These are phyloP conservation scores for Tipula lateralis DNA, from an alignment of 2,888 invertebrate genomes.

Conservation along the genomic window DNA sequence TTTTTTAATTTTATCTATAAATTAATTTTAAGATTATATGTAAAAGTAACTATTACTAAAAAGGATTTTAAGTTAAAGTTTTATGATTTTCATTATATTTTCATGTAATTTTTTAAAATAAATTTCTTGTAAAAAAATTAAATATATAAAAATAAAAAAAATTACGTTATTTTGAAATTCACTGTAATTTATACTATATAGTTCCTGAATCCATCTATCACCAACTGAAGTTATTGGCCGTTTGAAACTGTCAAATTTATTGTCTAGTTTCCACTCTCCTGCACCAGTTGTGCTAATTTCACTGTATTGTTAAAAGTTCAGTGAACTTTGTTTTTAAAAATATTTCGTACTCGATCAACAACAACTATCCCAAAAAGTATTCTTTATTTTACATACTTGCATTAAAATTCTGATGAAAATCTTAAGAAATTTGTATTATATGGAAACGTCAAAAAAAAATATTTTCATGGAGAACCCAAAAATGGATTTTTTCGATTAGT, in stretches of 20 bases:
- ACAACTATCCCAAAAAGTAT: no score
- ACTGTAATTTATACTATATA: neutral
- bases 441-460: no score
- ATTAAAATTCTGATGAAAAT: no score
- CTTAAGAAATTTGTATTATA: no score
- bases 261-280: no score
- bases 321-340: neutral
- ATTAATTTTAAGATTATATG: neutral
- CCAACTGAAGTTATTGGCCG: neutral
- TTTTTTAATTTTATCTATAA: conserved; percentile 6
- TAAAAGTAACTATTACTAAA: neutral
- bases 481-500: no score
- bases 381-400: no score
- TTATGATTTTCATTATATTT: neutral
- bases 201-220: no score
- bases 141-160: neutral
- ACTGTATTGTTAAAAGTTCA: neutral
- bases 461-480: no score
- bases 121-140: conserved; percentile 24
- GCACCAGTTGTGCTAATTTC: no score
- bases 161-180: neutral
- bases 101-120: conserved; percentile 7
- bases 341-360: no score
- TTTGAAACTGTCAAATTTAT: neutral
- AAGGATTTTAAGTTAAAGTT: neutral